A percentile compares a stretch with the other conserved stretches of the same genome.
Conservation (phyloP, 2,888 invertebrate species). For the Gymnosoma rotundatum region DNA sequence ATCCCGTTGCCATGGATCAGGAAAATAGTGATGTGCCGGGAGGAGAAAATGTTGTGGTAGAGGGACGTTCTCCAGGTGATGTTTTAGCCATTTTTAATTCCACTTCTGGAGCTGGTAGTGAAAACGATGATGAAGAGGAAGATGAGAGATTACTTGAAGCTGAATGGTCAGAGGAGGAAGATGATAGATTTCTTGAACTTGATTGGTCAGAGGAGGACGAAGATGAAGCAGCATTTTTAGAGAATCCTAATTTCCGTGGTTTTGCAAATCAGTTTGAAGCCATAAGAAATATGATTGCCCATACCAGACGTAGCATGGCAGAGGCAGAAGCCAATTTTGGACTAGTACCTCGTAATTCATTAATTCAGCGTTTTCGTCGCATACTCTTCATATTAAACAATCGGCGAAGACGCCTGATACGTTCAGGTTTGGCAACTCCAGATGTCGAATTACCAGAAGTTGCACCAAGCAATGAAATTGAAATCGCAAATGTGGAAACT, state of each 20-base stretch:
- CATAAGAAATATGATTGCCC: conserved; percentile 67
- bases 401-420: conserved; percentile 67
- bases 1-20: conserved; percentile 46
- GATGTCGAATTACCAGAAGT: conserved; percentile 47
- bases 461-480: conserved; percentile 57
- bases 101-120: conserved; percentile 19
- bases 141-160: conserved; percentile 30
- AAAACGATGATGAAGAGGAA: conserved; percentile 63
- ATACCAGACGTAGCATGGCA: conserved; percentile 69
- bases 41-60: background rate
- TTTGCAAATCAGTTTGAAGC: conserved; percentile 64
- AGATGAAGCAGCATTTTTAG: conserved; percentile 66
- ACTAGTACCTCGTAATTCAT: conserved; percentile 72
- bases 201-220: conserved; percentile 58
- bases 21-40: conserved; percentile 16
- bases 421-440: conserved; percentile 41
- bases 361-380: conserved; percentile 77
- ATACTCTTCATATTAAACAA: conserved; percentile 77
- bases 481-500: conserved; percentile 35
- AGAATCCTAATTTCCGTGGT: conserved; percentile 63
- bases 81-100: conserved; percentile 28
- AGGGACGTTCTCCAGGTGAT: conserved; percentile 2
- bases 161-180: conserved; percentile 27
- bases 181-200: conserved; percentile 32
- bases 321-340: conserved; percentile 63